These are phyloP conservation scores for Nymphalis io DNA, from an alignment of 1,140 invertebrate species.

Conservation along the genomic window DNA sequence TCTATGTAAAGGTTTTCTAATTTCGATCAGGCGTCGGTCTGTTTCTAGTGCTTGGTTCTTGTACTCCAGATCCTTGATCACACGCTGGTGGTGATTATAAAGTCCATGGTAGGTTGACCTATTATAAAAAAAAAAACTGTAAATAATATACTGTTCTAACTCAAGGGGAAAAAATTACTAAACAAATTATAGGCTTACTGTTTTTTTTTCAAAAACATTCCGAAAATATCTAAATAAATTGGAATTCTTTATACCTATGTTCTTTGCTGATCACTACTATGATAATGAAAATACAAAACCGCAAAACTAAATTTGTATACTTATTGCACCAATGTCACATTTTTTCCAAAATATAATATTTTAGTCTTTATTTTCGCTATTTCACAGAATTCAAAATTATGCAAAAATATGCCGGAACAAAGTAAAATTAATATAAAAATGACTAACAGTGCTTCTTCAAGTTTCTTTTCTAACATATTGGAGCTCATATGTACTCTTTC, in stretches of 20 bases:
- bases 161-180: too few relatives aligned
- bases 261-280: too few relatives aligned
- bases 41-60: conserved; percentile 88
- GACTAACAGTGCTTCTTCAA: conserved; percentile 83
- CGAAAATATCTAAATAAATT: too few relatives aligned
- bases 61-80: conserved; percentile 85
- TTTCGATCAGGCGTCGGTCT: conserved; percentile 71
- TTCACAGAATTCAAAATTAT: not conserved
- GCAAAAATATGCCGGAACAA: not conserved
- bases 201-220: too few relatives aligned
- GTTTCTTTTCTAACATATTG: conserved; percentile 84
- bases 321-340: too few relatives aligned
- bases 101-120: conserved; percentile 86
- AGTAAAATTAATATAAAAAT: too few relatives aligned
- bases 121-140: not conserved
- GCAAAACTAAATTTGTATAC: too few relatives aligned
- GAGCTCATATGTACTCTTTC: conserved; percentile 82
- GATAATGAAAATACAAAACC: too few relatives aligned
- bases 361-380: not conserved
- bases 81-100: conserved; percentile 83
- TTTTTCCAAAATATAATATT: too few relatives aligned
- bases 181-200: too few relatives aligned
- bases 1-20: conserved; percentile 64
- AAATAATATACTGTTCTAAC: too few relatives aligned
- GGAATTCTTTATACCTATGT: too few relatives aligned